A percentile compares a stretch with the other conserved stretches of the same genome.
Evolutionary conservation across 1,140 invertebrate genomes (phyloP).

Genomic region (Teleopsis dalmanni): DNA sequence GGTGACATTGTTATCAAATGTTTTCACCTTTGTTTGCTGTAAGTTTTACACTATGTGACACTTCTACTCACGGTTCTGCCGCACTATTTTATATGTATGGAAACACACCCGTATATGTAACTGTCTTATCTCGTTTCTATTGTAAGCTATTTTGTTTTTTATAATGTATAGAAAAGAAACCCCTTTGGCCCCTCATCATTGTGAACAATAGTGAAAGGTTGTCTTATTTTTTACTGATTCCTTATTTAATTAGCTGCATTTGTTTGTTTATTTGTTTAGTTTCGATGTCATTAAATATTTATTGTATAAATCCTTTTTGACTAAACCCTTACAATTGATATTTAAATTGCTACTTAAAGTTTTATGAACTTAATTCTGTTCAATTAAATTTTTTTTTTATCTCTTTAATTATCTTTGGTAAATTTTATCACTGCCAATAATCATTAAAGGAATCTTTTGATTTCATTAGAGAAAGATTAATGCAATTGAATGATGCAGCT

Average conservation of each 20-base stretch:
- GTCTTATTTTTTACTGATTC: slow-evolving; percentile 2
- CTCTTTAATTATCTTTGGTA: too few species aligned
- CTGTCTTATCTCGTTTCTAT: not conserved
- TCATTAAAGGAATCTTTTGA: too few species aligned
- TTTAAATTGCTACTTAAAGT: too few species aligned
- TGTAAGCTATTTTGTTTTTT: not conserved
- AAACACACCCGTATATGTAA: too few species aligned
- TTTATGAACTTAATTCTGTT: too few species aligned
- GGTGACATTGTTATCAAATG: slow-evolving; percentile 29
- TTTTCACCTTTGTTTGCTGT: slow-evolving; percentile 38
- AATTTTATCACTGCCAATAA: too few species aligned
- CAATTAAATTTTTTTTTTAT: too few species aligned
- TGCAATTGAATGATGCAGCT: too few species aligned
- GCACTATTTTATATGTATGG: not conserved
- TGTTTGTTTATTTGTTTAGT: slow-evolving; percentile 19
- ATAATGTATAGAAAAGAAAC: too few species aligned
- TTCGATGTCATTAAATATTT: slow-evolving; percentile 7
- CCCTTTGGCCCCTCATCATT: slow-evolving; percentile 23
- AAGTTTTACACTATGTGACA: not conserved
- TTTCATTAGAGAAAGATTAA: too few species aligned
- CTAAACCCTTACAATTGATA: too few species aligned
- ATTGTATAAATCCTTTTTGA: not conserved
- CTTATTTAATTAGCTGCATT: slow-evolving; percentile 37
- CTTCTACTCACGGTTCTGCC: not conserved
- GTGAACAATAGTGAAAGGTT: slow-evolving; percentile 8